Conservation (phyloP, 2,888 invertebrate genomes). For the Cryptocheilus praepositus region DNA sequence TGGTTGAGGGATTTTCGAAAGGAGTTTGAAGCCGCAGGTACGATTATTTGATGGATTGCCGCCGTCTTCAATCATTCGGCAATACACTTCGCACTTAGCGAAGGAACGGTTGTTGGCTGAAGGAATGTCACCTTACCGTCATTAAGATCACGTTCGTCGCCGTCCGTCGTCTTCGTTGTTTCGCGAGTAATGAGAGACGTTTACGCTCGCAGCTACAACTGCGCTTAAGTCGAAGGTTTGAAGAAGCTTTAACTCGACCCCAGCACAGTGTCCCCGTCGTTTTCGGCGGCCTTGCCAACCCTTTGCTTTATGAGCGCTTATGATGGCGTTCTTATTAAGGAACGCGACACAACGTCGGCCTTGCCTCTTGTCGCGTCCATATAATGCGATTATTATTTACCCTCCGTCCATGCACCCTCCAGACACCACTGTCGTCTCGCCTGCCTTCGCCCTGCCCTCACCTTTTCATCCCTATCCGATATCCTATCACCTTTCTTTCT, state of each 20-base stretch:
- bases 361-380: conserved; percentile 32
- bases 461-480: conserved; percentile 5
- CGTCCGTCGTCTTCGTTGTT: conserved; percentile 18
- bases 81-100: conserved; percentile 1
- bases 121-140: conserved; percentile 19
- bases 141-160: conserved; percentile 39
- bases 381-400: conserved; percentile 58
- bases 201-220: conserved; percentile 21
- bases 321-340: conserved; percentile 48
- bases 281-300: conserved; percentile 30
- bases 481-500: conserved; percentile 6
- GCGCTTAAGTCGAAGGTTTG: neutral
- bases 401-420: conserved; percentile 34
- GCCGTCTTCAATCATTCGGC: no score
- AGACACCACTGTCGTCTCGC: conserved; percentile 24
- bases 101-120: conserved; percentile 20
- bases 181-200: conserved; percentile 36
- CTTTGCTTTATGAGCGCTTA: conserved; percentile 40
- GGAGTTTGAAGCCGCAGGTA: no score
- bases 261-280: conserved; percentile 24
- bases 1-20: no score
- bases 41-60: no score
- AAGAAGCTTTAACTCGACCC: conserved; percentile 7
- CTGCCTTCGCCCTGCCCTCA: conserved; percentile 30
- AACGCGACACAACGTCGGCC: conserved; percentile 25